Conservation (phyloP, 2,888 invertebrate genomes). For the Erebia aethiops region DNA sequence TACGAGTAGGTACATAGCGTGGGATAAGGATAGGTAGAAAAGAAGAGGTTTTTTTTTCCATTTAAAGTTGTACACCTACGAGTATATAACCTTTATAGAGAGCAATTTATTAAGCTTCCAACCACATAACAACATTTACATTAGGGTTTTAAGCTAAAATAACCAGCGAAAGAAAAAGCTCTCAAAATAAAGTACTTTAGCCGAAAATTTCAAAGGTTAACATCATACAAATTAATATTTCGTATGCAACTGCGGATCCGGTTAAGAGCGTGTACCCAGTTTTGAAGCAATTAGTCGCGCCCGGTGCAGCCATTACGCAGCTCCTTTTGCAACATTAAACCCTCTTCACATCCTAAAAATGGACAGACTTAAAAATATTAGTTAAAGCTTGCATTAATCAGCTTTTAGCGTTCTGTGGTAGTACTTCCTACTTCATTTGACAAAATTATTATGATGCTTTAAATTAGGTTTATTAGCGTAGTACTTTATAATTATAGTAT, state of each 20-base stretch:
- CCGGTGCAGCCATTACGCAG: conserved; percentile 32
- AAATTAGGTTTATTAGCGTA: too few relatives aligned
- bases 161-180: not conserved
- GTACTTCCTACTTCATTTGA: not conserved
- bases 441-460: too few relatives aligned
- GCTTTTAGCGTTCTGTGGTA: conserved; percentile 1
- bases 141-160: conserved; percentile 13
- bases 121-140: not conserved
- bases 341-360: conserved; percentile 29
- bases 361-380: conserved; percentile 21
- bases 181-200: conserved; percentile 20
- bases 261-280: conserved; percentile 46
- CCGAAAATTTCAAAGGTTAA: conserved; percentile 23
- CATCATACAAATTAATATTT: conserved; percentile 44
- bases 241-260: conserved; percentile 41
- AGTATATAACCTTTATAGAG: too few relatives aligned
- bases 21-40: too few relatives aligned
- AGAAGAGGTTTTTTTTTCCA: too few relatives aligned
- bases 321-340: conserved; percentile 33
- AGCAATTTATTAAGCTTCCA: not conserved
- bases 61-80: too few relatives aligned
- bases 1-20: too few relatives aligned
- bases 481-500: too few relatives aligned
- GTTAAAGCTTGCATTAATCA: not conserved
- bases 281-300: conserved; percentile 54